phyloP scores from a whole-genome alignment of 2,113 vertebrate species.

The Rhinichthys klamathensis region DNA sequence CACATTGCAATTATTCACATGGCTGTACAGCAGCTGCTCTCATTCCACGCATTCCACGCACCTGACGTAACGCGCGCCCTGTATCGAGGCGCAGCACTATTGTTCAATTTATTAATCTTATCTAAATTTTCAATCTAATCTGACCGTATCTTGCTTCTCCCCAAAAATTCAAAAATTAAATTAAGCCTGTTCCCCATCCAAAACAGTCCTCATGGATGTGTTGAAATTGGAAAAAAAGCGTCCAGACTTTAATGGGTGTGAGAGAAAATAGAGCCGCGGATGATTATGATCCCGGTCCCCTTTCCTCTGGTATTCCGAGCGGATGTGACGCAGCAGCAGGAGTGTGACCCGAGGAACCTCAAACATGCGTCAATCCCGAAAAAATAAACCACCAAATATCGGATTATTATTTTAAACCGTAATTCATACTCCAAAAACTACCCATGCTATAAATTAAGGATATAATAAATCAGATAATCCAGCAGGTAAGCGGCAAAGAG shows the following conservation, averaged over 20 bases:
- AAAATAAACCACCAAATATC: slow-evolving; percentile 45
- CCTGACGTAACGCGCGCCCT: slow-evolving; percentile 85
- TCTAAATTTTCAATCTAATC: background rate
- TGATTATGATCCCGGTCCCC: slow-evolving; percentile 66
- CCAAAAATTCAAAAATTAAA: background rate
- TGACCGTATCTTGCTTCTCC: too few species aligned
- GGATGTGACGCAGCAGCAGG: slow-evolving; percentile 83
- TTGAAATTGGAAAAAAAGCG: background rate
- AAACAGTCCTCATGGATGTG: background rate
- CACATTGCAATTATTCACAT: background rate
- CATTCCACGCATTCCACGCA: slow-evolving; percentile 89
- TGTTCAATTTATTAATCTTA: background rate
- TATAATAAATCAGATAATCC: too few species aligned
- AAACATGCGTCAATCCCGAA: slow-evolving; percentile 53
- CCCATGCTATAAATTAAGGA: slow-evolving; percentile 28
- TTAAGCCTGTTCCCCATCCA: background rate
- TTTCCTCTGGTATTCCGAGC: slow-evolving; percentile 73
- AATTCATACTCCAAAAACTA: background rate
- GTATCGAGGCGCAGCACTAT: slow-evolving; percentile 65
- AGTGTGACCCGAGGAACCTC: slow-evolving; percentile 61
- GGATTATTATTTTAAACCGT: slow-evolving; percentile 24
- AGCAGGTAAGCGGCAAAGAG: slow-evolving; percentile 4
- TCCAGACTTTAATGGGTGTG: background rate
- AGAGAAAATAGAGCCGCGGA: slow-evolving; percentile 74
- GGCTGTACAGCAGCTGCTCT: slow-evolving; percentile 70